These are phyloP conservation scores for Takifugu ocellatus DNA, from an alignment of 2,797 vertebrate species.

Conservation along the genomic window DNA sequence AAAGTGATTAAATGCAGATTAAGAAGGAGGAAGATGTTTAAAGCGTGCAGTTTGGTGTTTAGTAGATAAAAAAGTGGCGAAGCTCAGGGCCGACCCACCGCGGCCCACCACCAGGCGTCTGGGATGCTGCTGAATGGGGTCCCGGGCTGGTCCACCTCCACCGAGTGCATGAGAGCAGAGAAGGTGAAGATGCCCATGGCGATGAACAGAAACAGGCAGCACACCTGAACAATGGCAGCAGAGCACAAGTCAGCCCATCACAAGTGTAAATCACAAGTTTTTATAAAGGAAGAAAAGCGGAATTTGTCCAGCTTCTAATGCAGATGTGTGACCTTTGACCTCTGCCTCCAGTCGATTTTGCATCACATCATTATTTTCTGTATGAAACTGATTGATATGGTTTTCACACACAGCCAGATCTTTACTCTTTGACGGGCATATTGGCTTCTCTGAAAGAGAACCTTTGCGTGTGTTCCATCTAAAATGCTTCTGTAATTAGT, in stretches of 20 bases:
- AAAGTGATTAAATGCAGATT: neutral
- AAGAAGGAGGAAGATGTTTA: neutral
- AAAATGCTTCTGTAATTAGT: too few species aligned
- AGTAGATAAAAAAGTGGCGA: neutral
- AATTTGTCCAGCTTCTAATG: too few species aligned
- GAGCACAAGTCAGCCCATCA: constrained; percentile 6
- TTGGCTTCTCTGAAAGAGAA: neutral
- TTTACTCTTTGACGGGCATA: neutral
- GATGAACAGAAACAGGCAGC: constrained; percentile 90
- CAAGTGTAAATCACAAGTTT: too few species aligned
- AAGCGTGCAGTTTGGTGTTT: neutral
- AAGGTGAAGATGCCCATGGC: constrained; percentile 92
- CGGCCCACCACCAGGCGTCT: constrained; percentile 91
- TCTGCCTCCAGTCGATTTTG: too few species aligned
- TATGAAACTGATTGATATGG: too few species aligned
- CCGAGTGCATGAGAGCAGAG: constrained; percentile 89
- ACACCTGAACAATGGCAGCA: constrained; percentile 67
- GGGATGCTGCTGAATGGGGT: constrained; percentile 92
- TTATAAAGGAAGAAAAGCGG: too few species aligned
- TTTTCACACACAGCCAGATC: too few species aligned
- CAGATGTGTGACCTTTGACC: too few species aligned
- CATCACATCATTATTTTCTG: too few species aligned
- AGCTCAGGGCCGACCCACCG: constrained; percentile 72
- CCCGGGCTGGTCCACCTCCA: constrained; percentile 84
- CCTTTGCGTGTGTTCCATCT: too few species aligned